Conservation (phyloP, 1,140 invertebrate genomes). For the Hypsibius dujardini region DNA sequence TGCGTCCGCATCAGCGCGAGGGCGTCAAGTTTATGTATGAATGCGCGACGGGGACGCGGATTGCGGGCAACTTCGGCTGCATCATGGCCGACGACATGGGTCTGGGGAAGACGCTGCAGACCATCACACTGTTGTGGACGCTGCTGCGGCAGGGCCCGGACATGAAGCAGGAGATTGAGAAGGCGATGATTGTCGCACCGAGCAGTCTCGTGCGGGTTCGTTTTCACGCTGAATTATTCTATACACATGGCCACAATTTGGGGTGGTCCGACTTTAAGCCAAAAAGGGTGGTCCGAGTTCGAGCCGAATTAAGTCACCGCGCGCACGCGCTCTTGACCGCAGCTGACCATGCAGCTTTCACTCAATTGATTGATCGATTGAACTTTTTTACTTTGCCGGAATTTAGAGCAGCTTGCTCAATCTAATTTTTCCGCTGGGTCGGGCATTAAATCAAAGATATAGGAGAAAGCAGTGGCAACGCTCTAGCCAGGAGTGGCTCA, state of each 20-base stretch:
- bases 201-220: slow-evolving; percentile 90
- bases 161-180: slow-evolving; percentile 39
- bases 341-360: too few relatives aligned
- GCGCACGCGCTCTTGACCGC: too few relatives aligned
- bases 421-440: slow-evolving; percentile 24
- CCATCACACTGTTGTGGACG: slow-evolving; percentile 90
- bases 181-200: slow-evolving; percentile 84
- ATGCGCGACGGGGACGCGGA: slow-evolving; percentile 80
- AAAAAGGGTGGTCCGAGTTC: too few relatives aligned
- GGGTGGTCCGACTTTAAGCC: too few relatives aligned
- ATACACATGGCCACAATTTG: too few relatives aligned
- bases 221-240: too few relatives aligned
- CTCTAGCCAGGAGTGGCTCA: too few relatives aligned
- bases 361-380: too few relatives aligned
- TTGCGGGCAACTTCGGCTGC: slow-evolving; percentile 70
- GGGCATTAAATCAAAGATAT: too few relatives aligned
- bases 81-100: slow-evolving; percentile 99
- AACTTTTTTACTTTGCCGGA: slow-evolving; percentile 21
- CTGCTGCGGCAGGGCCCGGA: slow-evolving; percentile 60
- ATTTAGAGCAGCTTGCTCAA: slow-evolving; percentile 17
- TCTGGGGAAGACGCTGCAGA: slow-evolving; percentile 89
- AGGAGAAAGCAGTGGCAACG: too few relatives aligned
- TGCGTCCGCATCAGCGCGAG: slow-evolving; percentile 94
- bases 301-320: too few relatives aligned
- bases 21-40: slow-evolving; percentile 99